A percentile compares a stretch with the other conserved stretches of the same genome.
Conservation (phyloP, 2,888 invertebrate genomes). For the Achlya flavicornis region DNA sequence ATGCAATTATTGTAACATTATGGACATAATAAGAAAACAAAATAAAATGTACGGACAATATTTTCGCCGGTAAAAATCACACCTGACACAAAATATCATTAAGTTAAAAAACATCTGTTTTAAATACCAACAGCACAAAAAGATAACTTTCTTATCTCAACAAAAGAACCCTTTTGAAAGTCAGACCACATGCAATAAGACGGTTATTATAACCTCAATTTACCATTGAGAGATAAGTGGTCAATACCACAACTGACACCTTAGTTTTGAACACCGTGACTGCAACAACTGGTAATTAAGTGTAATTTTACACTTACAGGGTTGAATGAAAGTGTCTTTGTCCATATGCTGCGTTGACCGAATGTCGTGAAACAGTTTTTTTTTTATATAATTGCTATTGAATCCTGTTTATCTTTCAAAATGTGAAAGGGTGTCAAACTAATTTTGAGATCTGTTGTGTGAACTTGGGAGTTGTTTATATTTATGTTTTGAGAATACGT, state of each 20-base stretch:
- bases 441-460: slow-evolving; percentile 32
- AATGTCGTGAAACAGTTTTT: slow-evolving; percentile 50
- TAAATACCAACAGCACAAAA: slow-evolving; percentile 21
- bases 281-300: slow-evolving; percentile 67
- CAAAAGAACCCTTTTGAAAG: slow-evolving; percentile 61
- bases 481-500: too few relatives aligned
- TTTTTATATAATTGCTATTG: slow-evolving; percentile 21
- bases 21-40: background rate
- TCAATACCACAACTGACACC: slow-evolving; percentile 79
- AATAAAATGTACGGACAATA: background rate
- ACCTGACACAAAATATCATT: background rate
- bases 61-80: slow-evolving; percentile 10
- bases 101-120: slow-evolving; percentile 1
- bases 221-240: slow-evolving; percentile 65
- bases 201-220: slow-evolving; percentile 51
- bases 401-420: slow-evolving; percentile 5
- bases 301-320: slow-evolving; percentile 69
- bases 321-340: slow-evolving; percentile 65
- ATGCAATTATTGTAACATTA: slow-evolving; percentile 14
- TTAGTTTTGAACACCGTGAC: slow-evolving; percentile 66
- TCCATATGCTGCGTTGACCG: slow-evolving; percentile 64
- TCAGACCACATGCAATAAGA: slow-evolving; percentile 50
- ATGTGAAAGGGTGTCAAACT: slow-evolving; percentile 35
- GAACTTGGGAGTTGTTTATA: background rate
- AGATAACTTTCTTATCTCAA: slow-evolving; percentile 46